phyloP scores from a whole-genome alignment of 2,797 vertebrate genomes.

The Mus minutoides region DNA sequence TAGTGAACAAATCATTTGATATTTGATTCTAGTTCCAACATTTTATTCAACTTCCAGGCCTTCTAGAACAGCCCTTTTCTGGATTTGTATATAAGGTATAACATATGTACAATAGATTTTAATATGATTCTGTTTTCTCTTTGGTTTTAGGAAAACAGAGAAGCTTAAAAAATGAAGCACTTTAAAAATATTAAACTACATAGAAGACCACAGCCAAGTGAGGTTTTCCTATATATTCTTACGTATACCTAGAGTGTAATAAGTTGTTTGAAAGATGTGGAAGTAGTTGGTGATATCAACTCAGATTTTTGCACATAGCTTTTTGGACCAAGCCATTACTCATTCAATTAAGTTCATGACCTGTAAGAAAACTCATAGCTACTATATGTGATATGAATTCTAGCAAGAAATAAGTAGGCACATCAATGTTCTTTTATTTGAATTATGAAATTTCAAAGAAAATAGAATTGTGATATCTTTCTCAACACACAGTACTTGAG shows the following conservation, averaged over 20 bases:
- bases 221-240: neutral
- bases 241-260: neutral
- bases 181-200: neutral
- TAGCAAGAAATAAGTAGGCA: neutral
- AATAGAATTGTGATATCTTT: neutral
- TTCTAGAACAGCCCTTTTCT: neutral
- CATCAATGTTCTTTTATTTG: neutral
- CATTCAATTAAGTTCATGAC: neutral
- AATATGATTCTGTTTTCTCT: neutral
- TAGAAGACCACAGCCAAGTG: accelerated
- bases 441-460: neutral
- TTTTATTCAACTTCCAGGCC: neutral
- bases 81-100: neutral
- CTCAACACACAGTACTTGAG: neutral
- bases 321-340: neutral
- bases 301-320: neutral
- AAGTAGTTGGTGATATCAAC: too few relatives aligned
- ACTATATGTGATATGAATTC: neutral
- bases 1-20: neutral
- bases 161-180: neutral
- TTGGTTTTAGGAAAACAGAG: neutral
- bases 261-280: neutral
- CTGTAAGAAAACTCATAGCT: neutral
- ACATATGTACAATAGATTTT: neutral
- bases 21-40: too few relatives aligned